Evolutionary conservation across 2,888 invertebrate genomes (phyloP).

Genomic region (Steromphala cineraria): DNA sequence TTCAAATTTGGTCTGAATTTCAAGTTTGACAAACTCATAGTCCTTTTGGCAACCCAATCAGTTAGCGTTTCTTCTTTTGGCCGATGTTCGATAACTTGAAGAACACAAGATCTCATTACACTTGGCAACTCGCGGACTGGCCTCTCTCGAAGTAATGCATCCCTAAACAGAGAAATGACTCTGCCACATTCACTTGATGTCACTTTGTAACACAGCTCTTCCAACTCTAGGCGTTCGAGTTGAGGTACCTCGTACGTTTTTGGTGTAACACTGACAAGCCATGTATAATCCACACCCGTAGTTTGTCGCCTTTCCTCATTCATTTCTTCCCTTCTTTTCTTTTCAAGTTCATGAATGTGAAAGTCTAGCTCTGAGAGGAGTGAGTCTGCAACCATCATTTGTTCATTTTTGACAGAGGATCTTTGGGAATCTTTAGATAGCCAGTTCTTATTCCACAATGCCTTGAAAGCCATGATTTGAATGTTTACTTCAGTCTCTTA

Average conservation of each 20-base stretch:
- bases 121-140: conserved; percentile 58
- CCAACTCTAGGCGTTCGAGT: conserved; percentile 69
- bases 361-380: conserved; percentile 64
- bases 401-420: conserved; percentile 55
- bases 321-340: conserved; percentile 49
- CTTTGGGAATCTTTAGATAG: conserved; percentile 39
- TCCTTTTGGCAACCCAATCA: conserved; percentile 65
- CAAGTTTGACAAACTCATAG: conserved; percentile 62
- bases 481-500: neutral
- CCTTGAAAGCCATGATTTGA: conserved; percentile 36
- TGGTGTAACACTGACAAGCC: conserved; percentile 63
- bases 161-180: conserved; percentile 67
- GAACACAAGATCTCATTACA: conserved; percentile 63
- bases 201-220: conserved; percentile 69
- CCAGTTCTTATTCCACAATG: conserved; percentile 51
- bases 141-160: conserved; percentile 59
- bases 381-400: conserved; percentile 57
- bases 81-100: conserved; percentile 62
- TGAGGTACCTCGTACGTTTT: conserved; percentile 68
- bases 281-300: conserved; percentile 71
- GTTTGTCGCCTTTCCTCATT: conserved; percentile 48
- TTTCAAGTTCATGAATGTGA: conserved; percentile 63
- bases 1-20: conserved; percentile 49
- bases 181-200: conserved; percentile 65
- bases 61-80: conserved; percentile 65